Conservation (phyloP, 1,140 invertebrate genomes). For the Thaumatotibia leucotreta region DNA sequence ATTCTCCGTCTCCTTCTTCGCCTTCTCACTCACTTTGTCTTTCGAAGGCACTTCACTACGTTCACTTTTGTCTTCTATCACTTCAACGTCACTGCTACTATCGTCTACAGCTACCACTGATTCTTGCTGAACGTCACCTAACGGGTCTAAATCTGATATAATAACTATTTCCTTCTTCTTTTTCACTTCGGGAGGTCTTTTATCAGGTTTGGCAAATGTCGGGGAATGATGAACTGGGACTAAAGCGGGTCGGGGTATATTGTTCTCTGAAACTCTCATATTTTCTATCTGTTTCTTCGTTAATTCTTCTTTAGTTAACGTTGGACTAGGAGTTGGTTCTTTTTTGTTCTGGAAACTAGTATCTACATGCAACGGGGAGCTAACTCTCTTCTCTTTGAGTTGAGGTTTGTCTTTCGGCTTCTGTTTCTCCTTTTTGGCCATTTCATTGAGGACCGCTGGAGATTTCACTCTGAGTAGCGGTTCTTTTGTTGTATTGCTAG, state of each 20-base stretch:
- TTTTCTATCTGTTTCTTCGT: conserved; percentile 54
- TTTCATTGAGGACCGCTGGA: conserved; percentile 57
- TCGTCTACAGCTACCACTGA: conserved; percentile 53
- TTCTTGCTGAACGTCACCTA: conserved; percentile 41
- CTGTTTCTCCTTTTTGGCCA: conserved; percentile 51
- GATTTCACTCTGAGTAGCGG: conserved; percentile 56
- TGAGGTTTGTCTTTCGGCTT: conserved; percentile 22
- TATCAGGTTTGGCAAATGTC: conserved; percentile 63
- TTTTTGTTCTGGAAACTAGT: conserved; percentile 45
- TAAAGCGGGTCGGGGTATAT: conserved; percentile 52
- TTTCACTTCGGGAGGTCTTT: conserved; percentile 55
- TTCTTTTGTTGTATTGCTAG: conserved; percentile 34
- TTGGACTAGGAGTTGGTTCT: conserved; percentile 31
- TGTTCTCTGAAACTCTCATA: conserved; percentile 55
- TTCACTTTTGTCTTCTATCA: conserved; percentile 58
- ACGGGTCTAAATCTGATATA: conserved; percentile 56
- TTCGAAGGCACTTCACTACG: conserved; percentile 61
- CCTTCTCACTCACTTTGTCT: conserved; percentile 45
- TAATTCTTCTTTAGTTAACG: conserved; percentile 35
- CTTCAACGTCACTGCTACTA: conserved; percentile 65
- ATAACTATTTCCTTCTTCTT: conserved; percentile 64
- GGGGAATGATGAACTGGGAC: conserved; percentile 60
- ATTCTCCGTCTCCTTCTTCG: conserved; percentile 33
- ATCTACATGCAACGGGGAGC: conserved; percentile 50
- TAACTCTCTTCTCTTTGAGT: conserved; percentile 37